Base-by-base conservation (phyloP, 2,888 invertebrate genomes). In the Autographa pulchrina region DNA sequence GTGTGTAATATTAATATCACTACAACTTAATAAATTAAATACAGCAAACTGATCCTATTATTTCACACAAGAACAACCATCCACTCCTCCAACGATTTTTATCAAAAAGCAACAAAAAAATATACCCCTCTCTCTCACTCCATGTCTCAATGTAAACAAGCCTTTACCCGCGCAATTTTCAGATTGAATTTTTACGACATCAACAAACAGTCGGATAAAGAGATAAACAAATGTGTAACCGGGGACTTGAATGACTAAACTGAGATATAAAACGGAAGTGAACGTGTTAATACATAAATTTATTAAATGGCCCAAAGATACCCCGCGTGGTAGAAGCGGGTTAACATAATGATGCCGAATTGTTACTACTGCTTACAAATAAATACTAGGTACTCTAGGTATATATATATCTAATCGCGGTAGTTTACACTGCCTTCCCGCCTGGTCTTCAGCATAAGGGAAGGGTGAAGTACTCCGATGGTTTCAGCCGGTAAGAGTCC, bases 161-260 rank as follows among this genome's bases (percentile, higher is more conserved):
- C 77, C 83, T 83, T 86, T 86, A 88, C 83, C 87, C 83, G 75
- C 84, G 92, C 94, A 93, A 93, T 94, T 92, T 93, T 81, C 91
- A 92, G 93, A 94, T 94, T 94, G 94, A 91, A 91, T 92, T 94
- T 94, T 94, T 94, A 94, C 92, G 93, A 92, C 90, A 85, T 80
- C 86, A 86, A 83, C 85, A 83, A 85, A 87, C 89, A 88, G 85
- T 85, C 85, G 83, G 86, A 92, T 92, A 91, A 90, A 92, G 89
- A 88, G 89, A 92, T 92, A 92, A 92, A 92, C 92, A 92, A 92
- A 92, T 91, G 89, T 86, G 84, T 86, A 88, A 89, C 86, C 75
- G 65, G 87, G 86, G 83, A 84, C 78, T 69, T 74, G 84, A 85
- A 86, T 84, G 84, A 81, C 85, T 83, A 80, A 87, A 87, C 79